A percentile compares a stretch with the other conserved stretches of the same genome.
Evolutionary conservation across 2,113 vertebrate species (phyloP).

Genomic region (Antennarius striatus): DNA sequence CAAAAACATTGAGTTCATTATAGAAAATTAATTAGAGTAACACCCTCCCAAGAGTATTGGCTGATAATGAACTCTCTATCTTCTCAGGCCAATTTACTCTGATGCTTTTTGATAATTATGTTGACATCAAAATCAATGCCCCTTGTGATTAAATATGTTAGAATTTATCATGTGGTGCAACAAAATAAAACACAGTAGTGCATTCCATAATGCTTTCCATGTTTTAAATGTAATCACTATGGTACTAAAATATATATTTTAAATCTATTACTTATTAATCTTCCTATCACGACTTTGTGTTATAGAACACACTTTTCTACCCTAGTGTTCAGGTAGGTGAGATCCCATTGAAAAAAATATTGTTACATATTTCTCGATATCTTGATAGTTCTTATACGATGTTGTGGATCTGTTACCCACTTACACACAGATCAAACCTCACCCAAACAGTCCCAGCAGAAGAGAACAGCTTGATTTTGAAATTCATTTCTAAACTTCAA

Average conservation of each 20-base stretch:
- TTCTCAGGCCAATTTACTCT: slow-evolving; percentile 77
- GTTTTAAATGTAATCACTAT: neutral
- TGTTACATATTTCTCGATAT: no score
- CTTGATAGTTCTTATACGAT: no score
- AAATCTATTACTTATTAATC: no score
- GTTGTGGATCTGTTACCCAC: no score
- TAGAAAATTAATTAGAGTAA: slow-evolving; percentile 82
- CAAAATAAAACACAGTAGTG: slow-evolving; percentile 16
- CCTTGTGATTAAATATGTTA: slow-evolving; percentile 66
- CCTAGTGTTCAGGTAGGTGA: no score
- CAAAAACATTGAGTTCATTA: slow-evolving; percentile 80
- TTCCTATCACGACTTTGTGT: no score
- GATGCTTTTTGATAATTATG: slow-evolving; percentile 78
- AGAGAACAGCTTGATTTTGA: no score
- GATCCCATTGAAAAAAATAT: no score
- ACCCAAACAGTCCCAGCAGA: no score
- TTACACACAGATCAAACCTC: no score
- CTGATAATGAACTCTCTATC: slow-evolving; percentile 83
- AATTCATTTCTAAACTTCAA: no score
- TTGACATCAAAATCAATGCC: slow-evolving; percentile 79
- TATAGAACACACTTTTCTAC: no score
- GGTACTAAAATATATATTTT: neutral
- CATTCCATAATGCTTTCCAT: neutral
- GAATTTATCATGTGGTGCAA: slow-evolving; percentile 33
- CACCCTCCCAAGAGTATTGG: slow-evolving; percentile 79